phyloP scores from a whole-genome alignment of 30 jellyfish, hydroid and myxozoan genomes.

The Aurelia coerulea region DNA sequence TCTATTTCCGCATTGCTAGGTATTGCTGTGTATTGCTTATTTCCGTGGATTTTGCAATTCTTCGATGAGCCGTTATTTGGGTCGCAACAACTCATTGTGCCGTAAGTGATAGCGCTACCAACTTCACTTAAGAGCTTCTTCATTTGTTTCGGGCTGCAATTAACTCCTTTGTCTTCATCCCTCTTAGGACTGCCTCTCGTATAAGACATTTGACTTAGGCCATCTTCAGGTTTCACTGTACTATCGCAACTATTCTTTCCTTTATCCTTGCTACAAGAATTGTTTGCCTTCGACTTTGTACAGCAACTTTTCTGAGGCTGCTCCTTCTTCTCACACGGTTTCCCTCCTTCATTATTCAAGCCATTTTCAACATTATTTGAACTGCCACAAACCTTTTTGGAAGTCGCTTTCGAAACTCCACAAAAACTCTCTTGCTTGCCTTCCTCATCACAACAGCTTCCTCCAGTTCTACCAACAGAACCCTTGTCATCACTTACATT shows the following conservation, averaged over 20 bases:
- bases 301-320: neutral
- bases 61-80: neutral
- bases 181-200: neutral
- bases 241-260: neutral
- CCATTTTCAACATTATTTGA: too few species aligned
- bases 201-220: neutral
- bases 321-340: neutral
- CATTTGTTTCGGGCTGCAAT: neutral
- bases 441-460: too few species aligned
- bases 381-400: too few species aligned
- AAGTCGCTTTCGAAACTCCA: too few species aligned
- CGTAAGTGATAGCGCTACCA: neutral
- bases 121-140: neutral
- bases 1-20: slow-evolving; percentile 20
- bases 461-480: too few species aligned
- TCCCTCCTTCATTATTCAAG: neutral
- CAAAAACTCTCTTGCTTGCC: too few species aligned
- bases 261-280: neutral
- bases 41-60: neutral
- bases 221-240: too few species aligned
- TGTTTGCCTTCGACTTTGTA: neutral
- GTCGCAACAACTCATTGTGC: neutral
- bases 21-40: slow-evolving; percentile 6
- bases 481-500: too few species aligned
- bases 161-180: neutral